Evolutionary conservation across 2,888 invertebrate species (phyloP), one percentile per base, ranked within the genome.

Genomic region (Fragum whitleyi): DNA sequence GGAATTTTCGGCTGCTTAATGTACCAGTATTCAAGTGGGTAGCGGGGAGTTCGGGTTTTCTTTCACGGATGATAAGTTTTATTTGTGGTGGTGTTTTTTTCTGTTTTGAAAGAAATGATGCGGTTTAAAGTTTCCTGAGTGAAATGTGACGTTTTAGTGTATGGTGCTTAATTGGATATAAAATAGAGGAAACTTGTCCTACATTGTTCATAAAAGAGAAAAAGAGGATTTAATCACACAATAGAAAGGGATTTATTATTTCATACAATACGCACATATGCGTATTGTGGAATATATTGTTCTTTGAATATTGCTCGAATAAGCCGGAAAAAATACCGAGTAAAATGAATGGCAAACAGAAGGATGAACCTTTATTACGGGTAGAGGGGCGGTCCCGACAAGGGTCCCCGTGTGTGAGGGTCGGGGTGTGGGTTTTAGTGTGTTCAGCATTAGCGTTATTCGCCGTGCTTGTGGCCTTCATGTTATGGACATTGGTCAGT

Each of bases 401-500:
- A 11, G 11, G 65, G 28, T 21, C 65, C 42, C 42, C 65, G 26
- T 79, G 79, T 75, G 59, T 69, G 68, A 59, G 77, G 74, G 16
- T 79, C 28, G 79, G 79, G 28, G 65, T 71, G 11, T 81, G 75
- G 74, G 21, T 74, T 21, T 28, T 77, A 2, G 67, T 59, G 32
- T 77, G 81, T 80, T 51, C 67, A 39, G 73, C 68, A 39, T 72
- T 85, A 36, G 59, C 68, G 21, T 29, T 85, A 32, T 28, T 85
- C 23, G 79, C 79, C 6, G 21, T 79, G 28, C 72, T 85, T 29
- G 57, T 80, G 55, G 59, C 79, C 23, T 67, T 79, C 23, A 75
- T 79, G 26, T 39, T 85, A 9, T 85, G 79, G 81, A 82, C 85
- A 36, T 59, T 82, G 7, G 81, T 82, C 51, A 69, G 77, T 19